Percentiles rank a stretch among this genome's conserved stretches.
phyloP scores from a whole-genome alignment of 2,113 vertebrate species.

The Coreoperca whiteheadi region DNA sequence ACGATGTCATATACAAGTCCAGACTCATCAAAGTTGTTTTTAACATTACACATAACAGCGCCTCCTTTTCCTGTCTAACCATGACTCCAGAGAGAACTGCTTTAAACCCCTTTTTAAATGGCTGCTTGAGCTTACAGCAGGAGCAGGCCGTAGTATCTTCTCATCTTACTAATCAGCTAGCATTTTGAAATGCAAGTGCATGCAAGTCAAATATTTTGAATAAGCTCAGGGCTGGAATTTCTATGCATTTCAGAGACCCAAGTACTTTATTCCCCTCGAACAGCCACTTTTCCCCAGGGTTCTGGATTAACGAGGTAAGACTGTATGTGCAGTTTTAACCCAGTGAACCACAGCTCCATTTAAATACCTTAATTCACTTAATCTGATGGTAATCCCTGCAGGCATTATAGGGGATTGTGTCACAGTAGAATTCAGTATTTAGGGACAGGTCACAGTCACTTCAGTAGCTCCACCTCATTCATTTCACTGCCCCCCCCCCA shows the following conservation, averaged over 20 bases:
- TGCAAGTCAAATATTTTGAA: constrained; percentile 70
- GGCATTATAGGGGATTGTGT: constrained; percentile 78
- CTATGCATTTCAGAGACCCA: constrained; percentile 47
- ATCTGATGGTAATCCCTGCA: constrained; percentile 81
- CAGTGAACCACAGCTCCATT: constrained; percentile 74
- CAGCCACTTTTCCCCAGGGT: constrained; percentile 47
- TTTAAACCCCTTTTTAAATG: constrained; percentile 8
- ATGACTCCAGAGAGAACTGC: not conserved
- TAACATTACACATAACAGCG: constrained; percentile 4
- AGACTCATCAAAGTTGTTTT: constrained; percentile 30
- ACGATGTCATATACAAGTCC: constrained; percentile 1
- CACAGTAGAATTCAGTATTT: constrained; percentile 72
- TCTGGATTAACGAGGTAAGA: constrained; percentile 65
- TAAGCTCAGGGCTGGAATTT: constrained; percentile 65
- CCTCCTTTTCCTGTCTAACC: not conserved
- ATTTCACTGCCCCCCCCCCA: not conserved
- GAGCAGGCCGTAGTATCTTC: constrained; percentile 37
- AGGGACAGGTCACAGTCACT: constrained; percentile 69
- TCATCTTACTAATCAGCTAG: constrained; percentile 64
- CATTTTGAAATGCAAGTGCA: constrained; percentile 67
- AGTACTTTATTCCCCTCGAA: constrained; percentile 29
- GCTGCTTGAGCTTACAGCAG: constrained; percentile 27
- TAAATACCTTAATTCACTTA: constrained; percentile 83
- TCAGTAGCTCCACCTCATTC: constrained; percentile 39
- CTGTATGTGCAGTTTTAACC: constrained; percentile 74